phyloP scores from a whole-genome alignment of 2,113 vertebrate genomes.

The Nanorana parkeri region DNA sequence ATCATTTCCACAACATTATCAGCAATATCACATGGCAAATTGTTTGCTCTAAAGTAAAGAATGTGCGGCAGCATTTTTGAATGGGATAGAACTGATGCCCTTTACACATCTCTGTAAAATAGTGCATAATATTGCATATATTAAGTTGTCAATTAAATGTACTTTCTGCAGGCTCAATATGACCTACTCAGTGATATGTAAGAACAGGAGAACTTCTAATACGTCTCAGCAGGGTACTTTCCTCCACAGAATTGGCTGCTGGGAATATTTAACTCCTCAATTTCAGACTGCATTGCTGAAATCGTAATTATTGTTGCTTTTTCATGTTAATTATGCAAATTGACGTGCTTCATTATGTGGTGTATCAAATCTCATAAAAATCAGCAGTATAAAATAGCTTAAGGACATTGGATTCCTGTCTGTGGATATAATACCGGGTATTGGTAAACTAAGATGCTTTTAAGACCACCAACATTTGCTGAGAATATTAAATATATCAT shows the following conservation, averaged over 20 bases:
- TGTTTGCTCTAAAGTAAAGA: too few relatives aligned
- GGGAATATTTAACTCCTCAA: neutral
- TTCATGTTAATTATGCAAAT: slow-evolving; percentile 35
- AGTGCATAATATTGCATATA: neutral
- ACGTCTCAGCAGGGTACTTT: neutral
- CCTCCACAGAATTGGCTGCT: neutral
- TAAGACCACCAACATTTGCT: too few relatives aligned
- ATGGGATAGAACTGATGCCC: too few relatives aligned
- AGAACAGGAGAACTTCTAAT: neutral
- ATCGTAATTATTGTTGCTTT: slow-evolving; percentile 9
- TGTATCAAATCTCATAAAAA: slow-evolving; percentile 3
- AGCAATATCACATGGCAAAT: too few relatives aligned
- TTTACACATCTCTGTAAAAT: too few relatives aligned
- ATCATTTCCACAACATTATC: too few relatives aligned
- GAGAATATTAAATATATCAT: too few relatives aligned
- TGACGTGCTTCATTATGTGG: neutral
- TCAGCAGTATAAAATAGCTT: slow-evolving; percentile 13
- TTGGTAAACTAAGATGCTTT: too few relatives aligned
- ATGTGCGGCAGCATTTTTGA: too few relatives aligned
- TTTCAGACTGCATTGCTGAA: neutral
- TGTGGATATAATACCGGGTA: too few relatives aligned
- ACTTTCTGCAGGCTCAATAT: neutral
- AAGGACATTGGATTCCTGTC: neutral
- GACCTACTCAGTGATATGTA: slow-evolving; percentile 16
- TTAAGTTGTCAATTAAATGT: neutral